These are phyloP conservation scores for Coreoperca whiteheadi DNA, from an alignment of 2,113 vertebrate species.

Conservation along the genomic window DNA sequence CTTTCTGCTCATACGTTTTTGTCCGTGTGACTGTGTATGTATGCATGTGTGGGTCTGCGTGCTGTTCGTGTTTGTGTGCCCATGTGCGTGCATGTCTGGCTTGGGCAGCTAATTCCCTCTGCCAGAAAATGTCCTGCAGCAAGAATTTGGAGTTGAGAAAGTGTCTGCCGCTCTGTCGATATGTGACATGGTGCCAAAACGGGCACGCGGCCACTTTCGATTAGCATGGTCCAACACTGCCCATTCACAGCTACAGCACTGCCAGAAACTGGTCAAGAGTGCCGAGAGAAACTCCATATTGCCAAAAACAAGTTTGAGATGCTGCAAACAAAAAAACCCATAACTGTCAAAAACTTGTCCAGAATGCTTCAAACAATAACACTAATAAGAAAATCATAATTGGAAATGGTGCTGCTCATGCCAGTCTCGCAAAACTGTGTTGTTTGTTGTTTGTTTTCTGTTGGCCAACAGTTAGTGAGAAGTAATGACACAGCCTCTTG, in stretches of 20 bases:
- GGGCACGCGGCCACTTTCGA: conserved; percentile 62
- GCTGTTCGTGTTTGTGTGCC: background rate
- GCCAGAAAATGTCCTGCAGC: conserved; percentile 78
- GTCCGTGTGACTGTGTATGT: background rate
- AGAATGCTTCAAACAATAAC: conserved; percentile 46
- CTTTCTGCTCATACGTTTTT: conserved; percentile 46
- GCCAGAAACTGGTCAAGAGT: conserved; percentile 60
- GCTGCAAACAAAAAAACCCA: conserved; percentile 49
- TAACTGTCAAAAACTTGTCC: conserved; percentile 24
- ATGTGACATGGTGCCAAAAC: conserved; percentile 72
- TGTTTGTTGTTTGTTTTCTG: conserved; percentile 40
- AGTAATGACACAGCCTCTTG: conserved; percentile 1
- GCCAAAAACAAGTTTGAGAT: conserved; percentile 69
- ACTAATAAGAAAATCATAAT: background rate
- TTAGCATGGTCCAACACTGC: conserved; percentile 58
- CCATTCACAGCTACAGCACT: conserved; percentile 44
- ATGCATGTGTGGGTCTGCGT: conserved; percentile 7
- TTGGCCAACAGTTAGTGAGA: conserved; percentile 36
- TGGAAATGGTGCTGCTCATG: background rate
- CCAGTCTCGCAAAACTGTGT: conserved; percentile 1
- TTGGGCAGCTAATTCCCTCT: conserved; percentile 50
- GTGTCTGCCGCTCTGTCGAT: conserved; percentile 67
- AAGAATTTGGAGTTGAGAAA: conserved; percentile 75
- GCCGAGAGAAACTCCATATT: conserved; percentile 39
- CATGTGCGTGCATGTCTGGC: conserved; percentile 57